These are phyloP conservation scores for Platorchestia sp. DNA, from an alignment of 1,140 invertebrate genomes.

Conservation along the genomic window DNA sequence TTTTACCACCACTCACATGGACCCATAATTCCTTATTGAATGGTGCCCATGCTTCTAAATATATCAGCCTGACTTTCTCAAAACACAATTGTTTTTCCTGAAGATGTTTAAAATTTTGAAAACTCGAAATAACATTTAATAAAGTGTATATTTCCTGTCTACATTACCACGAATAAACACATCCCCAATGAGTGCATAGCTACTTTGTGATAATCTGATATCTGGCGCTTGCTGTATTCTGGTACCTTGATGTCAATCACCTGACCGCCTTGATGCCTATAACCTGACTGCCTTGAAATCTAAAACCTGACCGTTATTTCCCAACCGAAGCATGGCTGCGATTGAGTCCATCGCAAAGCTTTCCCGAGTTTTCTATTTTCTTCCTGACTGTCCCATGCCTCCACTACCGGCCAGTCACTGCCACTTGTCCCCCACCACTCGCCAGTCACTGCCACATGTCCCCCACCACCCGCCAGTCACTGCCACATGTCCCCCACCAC, in stretches of 20 bases:
- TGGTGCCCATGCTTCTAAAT: no score
- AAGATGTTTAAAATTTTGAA: neutral
- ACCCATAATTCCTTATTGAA: no score
- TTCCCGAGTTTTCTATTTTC: neutral
- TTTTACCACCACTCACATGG: no score
- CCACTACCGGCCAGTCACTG: neutral
- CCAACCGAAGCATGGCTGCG: no score
- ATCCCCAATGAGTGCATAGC: neutral
- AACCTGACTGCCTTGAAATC: no score
- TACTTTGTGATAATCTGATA: no score
- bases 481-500: constrained; percentile 20
- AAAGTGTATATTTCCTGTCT: neutral
- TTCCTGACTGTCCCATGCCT: no score
- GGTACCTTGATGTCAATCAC: neutral
- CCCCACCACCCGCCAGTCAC: neutral
- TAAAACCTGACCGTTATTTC: no score
- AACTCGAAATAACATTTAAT: neutral
- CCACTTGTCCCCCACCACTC: neutral
- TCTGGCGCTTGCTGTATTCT: no score
- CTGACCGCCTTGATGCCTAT: no score
- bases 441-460: neutral
- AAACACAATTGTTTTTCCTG: no score
- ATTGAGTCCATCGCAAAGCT: neutral
- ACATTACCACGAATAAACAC: neutral
- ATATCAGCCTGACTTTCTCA: no score